phyloP scores from a whole-genome alignment of 2,888 invertebrate species.

The Drosophila prolongata region DNA sequence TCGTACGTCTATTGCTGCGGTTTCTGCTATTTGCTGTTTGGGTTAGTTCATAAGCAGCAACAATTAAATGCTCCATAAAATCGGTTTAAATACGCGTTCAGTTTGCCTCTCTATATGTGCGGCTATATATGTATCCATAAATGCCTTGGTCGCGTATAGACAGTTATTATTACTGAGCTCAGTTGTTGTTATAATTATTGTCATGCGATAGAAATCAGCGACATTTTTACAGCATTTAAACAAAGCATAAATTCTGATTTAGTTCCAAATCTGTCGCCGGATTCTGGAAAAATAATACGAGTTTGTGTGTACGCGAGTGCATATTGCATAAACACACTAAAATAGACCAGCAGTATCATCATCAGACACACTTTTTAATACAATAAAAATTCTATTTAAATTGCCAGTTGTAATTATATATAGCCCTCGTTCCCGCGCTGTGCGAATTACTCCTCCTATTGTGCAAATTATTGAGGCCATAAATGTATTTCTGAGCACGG shows the following conservation, averaged over 20 bases:
- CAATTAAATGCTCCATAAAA: slow-evolving; percentile 81
- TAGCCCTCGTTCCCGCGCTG: slow-evolving; percentile 24
- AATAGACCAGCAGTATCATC: slow-evolving; percentile 45
- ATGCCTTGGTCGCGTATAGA: slow-evolving; percentile 52
- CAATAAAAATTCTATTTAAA: slow-evolving; percentile 75
- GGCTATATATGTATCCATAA: background rate
- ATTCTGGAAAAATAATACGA: slow-evolving; percentile 27
- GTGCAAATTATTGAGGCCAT: slow-evolving; percentile 62
- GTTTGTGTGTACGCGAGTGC: slow-evolving; percentile 35
- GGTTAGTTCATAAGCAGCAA: slow-evolving; percentile 68
- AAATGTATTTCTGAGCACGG: slow-evolving; percentile 30
- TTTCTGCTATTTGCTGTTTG: slow-evolving; percentile 21
- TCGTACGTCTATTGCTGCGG: slow-evolving; percentile 19
- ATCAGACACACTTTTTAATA: slow-evolving; percentile 59
- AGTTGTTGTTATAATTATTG: slow-evolving; percentile 76
- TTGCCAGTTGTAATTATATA: slow-evolving; percentile 72
- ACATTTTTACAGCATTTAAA: slow-evolving; percentile 82
- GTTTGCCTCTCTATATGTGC: slow-evolving; percentile 8
- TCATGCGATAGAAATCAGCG: slow-evolving; percentile 77
- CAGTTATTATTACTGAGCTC: slow-evolving; percentile 65
- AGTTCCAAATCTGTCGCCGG: slow-evolving; percentile 70
- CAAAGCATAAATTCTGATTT: slow-evolving; percentile 81
- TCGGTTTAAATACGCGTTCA: slow-evolving; percentile 70
- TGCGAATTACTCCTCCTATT: background rate
- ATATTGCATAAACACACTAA: slow-evolving; percentile 59